Base-by-base conservation (phyloP, 2,888 invertebrate genomes). In the Synergus umbraculus region DNA sequence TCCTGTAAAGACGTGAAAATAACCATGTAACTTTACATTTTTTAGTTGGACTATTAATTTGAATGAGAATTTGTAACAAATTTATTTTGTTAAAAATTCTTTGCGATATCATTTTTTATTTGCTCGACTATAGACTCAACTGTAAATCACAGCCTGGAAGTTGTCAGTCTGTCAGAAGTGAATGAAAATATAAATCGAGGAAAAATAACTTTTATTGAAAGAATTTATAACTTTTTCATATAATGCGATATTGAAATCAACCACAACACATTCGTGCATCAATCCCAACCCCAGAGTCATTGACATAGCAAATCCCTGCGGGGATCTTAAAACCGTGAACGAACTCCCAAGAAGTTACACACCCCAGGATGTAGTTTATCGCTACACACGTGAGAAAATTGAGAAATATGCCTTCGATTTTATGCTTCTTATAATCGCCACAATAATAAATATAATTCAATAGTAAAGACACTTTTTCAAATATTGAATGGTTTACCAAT, bases 301-400 rank as follows among this genome's bases (percentile, higher is more conserved):
- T 37, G 73, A 54, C 54, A 73, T 54, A 49, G 37, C 49, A 54
- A 73, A 54, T 41, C 73, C 10, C 73, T 29, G 73, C 73, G 18
- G 73, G 73, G 49, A 54, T 15, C 49, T 73, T 49, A 8, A 73
- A 54, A 29, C 29, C 49, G 18, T 54, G 41, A 44, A 67, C 37
- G 73, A 73, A 73, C 73, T 73, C 73, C 73, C 49, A 73, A 69
- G 73, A 54, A 58, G 73, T 5, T 37, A 8, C 73, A 43, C 66
- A 66, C 54, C 37, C 54, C 29, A 29, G 69, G 69, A 69, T 18
- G 18, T 66, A 66, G n/a, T 66, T 66, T 66, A 66, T 66, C 69
- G 46, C 46, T 69, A 44, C 54, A 73, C 54, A 73, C 54, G 54
- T 54, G 73, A 54, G 49, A 22, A 22, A 22, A 22, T 22, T 22